A percentile compares a stretch with the other conserved stretches of the same genome.
These are phyloP conservation scores for Thaumatotibia leucotreta DNA, from an alignment of 1,140 invertebrate species.

Conservation along the genomic window DNA sequence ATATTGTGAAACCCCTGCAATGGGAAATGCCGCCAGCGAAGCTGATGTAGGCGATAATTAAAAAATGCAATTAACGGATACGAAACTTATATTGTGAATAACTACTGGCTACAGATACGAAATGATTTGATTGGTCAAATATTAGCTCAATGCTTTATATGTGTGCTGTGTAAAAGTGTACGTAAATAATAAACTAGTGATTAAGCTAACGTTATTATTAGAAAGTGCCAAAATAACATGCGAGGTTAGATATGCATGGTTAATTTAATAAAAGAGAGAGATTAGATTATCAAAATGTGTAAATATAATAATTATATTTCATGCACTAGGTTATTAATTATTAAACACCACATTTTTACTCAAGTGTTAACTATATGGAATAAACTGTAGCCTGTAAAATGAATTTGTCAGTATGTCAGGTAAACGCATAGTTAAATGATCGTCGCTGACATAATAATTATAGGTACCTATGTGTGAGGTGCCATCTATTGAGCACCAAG, in stretches of 20 bases:
- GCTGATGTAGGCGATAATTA: slow-evolving; percentile 15
- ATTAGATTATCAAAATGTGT: not conserved
- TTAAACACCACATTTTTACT: too few relatives aligned
- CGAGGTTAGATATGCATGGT: not conserved
- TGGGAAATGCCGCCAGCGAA: slow-evolving; percentile 29
- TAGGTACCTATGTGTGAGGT: too few relatives aligned
- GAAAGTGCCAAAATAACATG: not conserved
- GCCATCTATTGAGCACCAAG: too few relatives aligned
- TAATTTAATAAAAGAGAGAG: not conserved
- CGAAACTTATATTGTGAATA: not conserved
- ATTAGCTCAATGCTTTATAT: not conserved
- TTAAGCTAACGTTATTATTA: not conserved
- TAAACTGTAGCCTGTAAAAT: too few relatives aligned
- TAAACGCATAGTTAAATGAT: too few relatives aligned
- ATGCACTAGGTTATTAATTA: not conserved
- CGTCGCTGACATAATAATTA: too few relatives aligned
- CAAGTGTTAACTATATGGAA: too few relatives aligned
- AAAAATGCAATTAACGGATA: not conserved
- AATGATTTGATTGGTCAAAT: not conserved
- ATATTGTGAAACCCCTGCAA: not conserved
- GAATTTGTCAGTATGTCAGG: too few relatives aligned
- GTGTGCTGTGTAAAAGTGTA: not conserved
- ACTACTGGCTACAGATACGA: not conserved
- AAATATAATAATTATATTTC: not conserved
- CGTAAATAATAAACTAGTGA: not conserved